Base-by-base conservation (phyloP, 2,888 invertebrate genomes). In the Rhagonycha lutea region DNA sequence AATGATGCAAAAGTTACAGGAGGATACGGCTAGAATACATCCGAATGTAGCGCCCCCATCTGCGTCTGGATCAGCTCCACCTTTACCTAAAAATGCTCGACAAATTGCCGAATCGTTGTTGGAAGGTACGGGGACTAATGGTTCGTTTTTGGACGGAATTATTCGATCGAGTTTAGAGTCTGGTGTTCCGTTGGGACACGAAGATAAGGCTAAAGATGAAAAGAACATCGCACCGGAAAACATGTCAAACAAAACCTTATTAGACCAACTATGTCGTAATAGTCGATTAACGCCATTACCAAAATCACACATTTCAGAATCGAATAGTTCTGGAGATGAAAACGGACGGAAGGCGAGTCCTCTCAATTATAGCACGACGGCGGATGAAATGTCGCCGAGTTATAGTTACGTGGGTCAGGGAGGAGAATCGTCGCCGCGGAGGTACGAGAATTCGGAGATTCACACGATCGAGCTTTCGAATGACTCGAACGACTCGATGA, bases 71-170 rank as follows among this genome's bases (percentile, higher is more conserved):
- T 75, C 81, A 18, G 78, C 82, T 61, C 87, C 81, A 81, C 86
- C 81, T 83, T 80, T 88, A 32, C 86, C 89, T 4, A 88, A 89
- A 79, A 87, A 87, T 80, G 88, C 89, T 69, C 87, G 92, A 68
- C 92, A 93, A 80, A 89, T 92, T 80, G 90, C 92, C 29, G 93
- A 93, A 83, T 91, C 90, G 70, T 86, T 92, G 69, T 90, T 94
- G 89, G 90, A 94, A 86, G 90, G 90, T 14, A 88, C 90, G 65
- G 90, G 90, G 4, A 92, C 93, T 80, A 95, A 94, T 80, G 94
- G 94, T n/a, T 89, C 92, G 83, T 94, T 95, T 86, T 89, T 95
- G 70, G 95, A 96, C 85, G 95, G 95, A 70, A 94, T 96, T 83
- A 96, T 96, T 81, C 90, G 95, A 82, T 94, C 95, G 80, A 94